Percentiles rank a stretch among this genome's conserved stretches.
Evolutionary conservation across 2,888 invertebrate genomes (phyloP).

Genomic region (Nemoura dubitans): DNA sequence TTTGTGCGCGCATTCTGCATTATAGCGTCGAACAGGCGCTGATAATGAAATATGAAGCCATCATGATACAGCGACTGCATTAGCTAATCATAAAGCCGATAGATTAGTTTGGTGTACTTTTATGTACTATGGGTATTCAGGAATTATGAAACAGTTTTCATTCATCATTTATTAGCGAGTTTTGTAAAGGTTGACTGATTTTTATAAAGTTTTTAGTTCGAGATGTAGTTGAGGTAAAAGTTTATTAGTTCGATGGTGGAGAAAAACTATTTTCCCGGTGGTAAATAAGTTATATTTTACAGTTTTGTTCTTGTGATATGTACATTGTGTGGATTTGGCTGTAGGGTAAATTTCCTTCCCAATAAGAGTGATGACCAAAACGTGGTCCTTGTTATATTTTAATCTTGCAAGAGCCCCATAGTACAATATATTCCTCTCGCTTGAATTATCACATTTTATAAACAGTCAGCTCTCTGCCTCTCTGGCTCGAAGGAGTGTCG

Average conservation of each 20-base stretch:
- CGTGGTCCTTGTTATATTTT: neutral
- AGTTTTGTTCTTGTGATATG: too few species aligned
- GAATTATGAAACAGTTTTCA: neutral
- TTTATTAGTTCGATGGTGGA: neutral
- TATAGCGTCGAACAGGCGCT: neutral
- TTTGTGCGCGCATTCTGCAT: neutral
- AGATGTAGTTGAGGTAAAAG: neutral
- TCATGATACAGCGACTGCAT: neutral
- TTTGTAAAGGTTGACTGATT: neutral
- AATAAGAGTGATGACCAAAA: neutral
- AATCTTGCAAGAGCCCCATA: neutral
- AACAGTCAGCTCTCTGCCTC: neutral
- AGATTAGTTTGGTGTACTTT: too few species aligned
- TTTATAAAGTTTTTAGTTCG: neutral
- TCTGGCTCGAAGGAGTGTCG: neutral
- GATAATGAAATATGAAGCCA: conserved; percentile 7
- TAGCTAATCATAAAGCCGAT: neutral
- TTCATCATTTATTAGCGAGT: neutral
- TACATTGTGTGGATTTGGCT: neutral
- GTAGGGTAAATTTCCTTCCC: neutral
- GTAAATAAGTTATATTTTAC: too few species aligned
- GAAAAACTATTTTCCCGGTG: too few species aligned
- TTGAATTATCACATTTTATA: neutral
- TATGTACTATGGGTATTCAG: neutral
- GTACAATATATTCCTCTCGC: neutral